Evolutionary conservation across 2,797 vertebrate species (phyloP), one percentile per base, ranked within the genome.

Genomic region (Thalassophryne amazonica): DNA sequence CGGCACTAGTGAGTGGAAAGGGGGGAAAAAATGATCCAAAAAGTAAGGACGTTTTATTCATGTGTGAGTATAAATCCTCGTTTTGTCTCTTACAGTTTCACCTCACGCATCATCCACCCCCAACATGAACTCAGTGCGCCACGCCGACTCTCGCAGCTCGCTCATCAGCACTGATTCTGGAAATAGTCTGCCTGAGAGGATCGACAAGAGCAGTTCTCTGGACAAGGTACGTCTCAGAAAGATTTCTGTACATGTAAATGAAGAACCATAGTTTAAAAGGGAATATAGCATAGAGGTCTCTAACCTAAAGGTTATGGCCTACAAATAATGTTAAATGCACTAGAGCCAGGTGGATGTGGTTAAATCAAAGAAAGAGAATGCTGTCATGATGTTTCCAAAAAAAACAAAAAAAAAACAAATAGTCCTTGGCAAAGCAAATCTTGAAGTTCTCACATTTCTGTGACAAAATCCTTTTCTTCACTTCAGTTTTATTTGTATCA

Each of bases 101-200:
- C 94, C 97, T 1, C 96, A 97, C 27, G 88, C 92, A 0, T 80
- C 93, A 0, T 97, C 95, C 12, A 98, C 94, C 36, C 94, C 95
- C 11, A 95, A 94, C 72, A 84, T 96, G 59, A 95, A 91, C 63
- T 93, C 87, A 0, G 95, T 95, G 65, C 93, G 93, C 24, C 94
- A 92, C 0, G 92, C 95, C 2, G 97, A 97, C 81, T 98, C 97
- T 0, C 93, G 95, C 12, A 93, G 93, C 6, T 98, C 97, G 3
- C 93, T 99, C 57, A 93, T 98, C 85, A 97, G 95, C 88, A 98
- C 93, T 0, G 97, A 98, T 54, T 99, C 96, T 0, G 91, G 89
- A 43, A 98, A 90, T 81, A 95, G 95, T 76, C 88, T 97, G 50
- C 86, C 85, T 17, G 97, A 99, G 64, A 94, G 89, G 72, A 91